These are phyloP conservation scores for Trinectes maculatus DNA, from an alignment of 2,113 vertebrate genomes.

Conservation along the genomic window DNA sequence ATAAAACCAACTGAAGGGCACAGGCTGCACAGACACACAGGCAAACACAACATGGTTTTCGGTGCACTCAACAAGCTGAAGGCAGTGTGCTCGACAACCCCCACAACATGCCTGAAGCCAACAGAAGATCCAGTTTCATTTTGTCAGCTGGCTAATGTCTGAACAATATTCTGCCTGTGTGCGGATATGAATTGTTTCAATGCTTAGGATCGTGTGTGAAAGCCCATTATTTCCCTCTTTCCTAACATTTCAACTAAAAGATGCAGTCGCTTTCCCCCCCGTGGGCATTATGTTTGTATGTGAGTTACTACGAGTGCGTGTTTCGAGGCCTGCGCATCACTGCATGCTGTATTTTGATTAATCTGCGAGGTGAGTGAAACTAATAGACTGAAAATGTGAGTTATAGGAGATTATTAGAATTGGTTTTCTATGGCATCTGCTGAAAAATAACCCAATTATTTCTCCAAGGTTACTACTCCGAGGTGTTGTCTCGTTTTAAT, in stretches of 20 bases:
- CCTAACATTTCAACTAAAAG: constrained; percentile 20
- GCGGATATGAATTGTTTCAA: constrained; percentile 20
- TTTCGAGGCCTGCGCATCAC: neutral
- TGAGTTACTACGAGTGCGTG: constrained; percentile 9
- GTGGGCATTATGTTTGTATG: neutral
- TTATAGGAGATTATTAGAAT: constrained; percentile 63
- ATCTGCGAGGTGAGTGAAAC: constrained; percentile 53
- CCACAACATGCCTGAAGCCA: constrained; percentile 10
- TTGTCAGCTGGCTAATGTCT: constrained; percentile 23
- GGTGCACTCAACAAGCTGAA: constrained; percentile 16
- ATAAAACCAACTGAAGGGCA: constrained; percentile 18
- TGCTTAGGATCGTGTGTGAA: constrained; percentile 4
- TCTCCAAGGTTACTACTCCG: constrained; percentile 62
- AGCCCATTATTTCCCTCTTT: constrained; percentile 23
- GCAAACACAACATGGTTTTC: constrained; percentile 34
- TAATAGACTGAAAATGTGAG: constrained; percentile 58
- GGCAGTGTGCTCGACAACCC: constrained; percentile 36
- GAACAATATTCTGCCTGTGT: constrained; percentile 8
- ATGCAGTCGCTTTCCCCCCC: neutral
- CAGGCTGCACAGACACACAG: neutral
- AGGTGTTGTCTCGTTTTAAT: constrained; percentile 56
- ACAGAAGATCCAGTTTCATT: constrained; percentile 12
- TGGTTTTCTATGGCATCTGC: constrained; percentile 54
- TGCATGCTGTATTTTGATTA: constrained; percentile 47
- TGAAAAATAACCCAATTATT: constrained; percentile 76